A percentile compares a stretch with the other conserved stretches of the same genome.
phyloP scores from a whole-genome alignment of 2,113 vertebrate species.

The Hyperopisus bebe region DNA sequence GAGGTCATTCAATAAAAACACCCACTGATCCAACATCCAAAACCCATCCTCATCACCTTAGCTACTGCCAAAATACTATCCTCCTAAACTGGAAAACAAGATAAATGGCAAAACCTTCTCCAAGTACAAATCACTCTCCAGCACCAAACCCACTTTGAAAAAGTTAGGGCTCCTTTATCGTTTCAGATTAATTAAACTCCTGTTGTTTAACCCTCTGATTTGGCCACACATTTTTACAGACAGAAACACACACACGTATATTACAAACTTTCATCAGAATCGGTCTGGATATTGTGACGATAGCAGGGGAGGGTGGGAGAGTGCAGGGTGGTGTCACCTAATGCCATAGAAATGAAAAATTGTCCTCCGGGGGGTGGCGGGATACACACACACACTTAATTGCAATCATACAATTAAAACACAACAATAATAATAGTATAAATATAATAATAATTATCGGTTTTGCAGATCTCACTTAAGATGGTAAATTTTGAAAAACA shows the following conservation, averaged over 20 bases:
- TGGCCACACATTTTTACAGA: not conserved
- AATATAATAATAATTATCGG: not conserved
- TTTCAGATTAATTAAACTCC: not conserved
- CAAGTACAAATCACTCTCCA: not conserved
- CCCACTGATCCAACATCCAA: not conserved
- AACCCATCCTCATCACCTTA: not conserved
- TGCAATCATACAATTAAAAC: not conserved
- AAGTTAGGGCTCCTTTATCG: not conserved
- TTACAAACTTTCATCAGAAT: not conserved
- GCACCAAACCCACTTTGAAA: not conserved
- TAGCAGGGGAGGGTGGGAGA: not conserved
- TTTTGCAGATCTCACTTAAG: not conserved
- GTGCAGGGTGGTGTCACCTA: not conserved
- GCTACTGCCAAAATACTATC: not conserved
- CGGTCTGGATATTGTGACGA: not conserved
- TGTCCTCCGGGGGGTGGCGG: too few relatives aligned
- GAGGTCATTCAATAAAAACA: not conserved
- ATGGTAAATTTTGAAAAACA: not conserved
- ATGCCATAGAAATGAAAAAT: not conserved
- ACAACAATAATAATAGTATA: not conserved
- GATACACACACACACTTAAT: not conserved
- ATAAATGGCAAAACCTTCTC: not conserved
- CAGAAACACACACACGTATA: not conserved
- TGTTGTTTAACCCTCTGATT: not conserved
- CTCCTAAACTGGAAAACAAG: not conserved